Evolutionary conservation across 2,888 invertebrate species (phyloP), one percentile per base, ranked within the genome.

Genomic region (Elgonia sp.): DNA sequence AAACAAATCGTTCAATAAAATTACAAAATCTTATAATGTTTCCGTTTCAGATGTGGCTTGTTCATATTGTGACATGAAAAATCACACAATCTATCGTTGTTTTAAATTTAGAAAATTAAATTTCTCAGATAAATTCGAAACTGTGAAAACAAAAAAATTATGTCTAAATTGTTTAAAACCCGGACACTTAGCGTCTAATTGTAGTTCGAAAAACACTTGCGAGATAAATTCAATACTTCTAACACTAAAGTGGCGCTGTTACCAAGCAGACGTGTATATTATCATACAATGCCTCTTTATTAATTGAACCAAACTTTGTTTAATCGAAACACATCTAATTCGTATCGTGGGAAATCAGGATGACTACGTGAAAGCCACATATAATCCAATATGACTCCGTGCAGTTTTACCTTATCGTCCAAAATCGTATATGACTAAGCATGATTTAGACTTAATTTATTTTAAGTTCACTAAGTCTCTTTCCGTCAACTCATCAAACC

Each of bases 241-340:
- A 46, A 21, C 46, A 53, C 21, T 12, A 42, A 18, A 1, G 1
- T 29, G 46, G 18, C 62, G 60, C 37, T 82, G 81, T 73, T 82
- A 63, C 65, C 14, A 82, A 29, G 63, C 55, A 40, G 72, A 65
- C 42, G 55, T 55, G n/a, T n/a, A 55, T 16, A 82, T 82, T 82
- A 82, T 63, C 73, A 82, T 82, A 82, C 82, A 82, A 75, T 82
- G 75, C 75, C 75, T 67, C 53, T 73, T 82, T 67, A 57, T 82
- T 82, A 82, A 75, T 75, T 75, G 75, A 75, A 46, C 46, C 46
- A 57, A 82, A 82, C 57, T 67, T 82, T 72, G 53, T 84, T 84
- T 76, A 75, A 69, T 76, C 76, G 67, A 57, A 73, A 73, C n/a
- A 46, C 75, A 83, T 73, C 75, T 75, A 37, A 57, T 50, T 57